Conservation (phyloP, 2,888 invertebrate genomes). For the Eupsilia transversa region DNA sequence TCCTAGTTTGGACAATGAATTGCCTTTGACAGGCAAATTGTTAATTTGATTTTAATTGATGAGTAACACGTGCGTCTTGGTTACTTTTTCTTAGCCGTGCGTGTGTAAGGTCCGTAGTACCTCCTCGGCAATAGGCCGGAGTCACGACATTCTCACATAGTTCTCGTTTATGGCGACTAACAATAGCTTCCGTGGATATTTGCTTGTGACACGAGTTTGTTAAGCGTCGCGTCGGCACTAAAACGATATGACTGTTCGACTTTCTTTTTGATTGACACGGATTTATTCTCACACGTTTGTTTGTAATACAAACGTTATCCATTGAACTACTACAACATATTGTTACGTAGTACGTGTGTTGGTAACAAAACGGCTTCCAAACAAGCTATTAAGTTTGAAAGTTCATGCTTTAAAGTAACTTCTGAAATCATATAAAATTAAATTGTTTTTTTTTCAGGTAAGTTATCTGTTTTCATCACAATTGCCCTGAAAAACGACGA, state of each 20-base stretch:
- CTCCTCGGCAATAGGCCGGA: slow-evolving; percentile 24
- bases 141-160: slow-evolving; percentile 64
- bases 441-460: slow-evolving; percentile 45
- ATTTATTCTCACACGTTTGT: slow-evolving; percentile 21
- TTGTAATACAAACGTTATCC: slow-evolving; percentile 22
- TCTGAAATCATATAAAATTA: neutral
- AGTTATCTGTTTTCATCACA: slow-evolving; percentile 3
- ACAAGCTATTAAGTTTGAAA: neutral
- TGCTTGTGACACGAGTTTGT: slow-evolving; percentile 51
- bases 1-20: slow-evolving; percentile 73
- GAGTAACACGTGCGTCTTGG: slow-evolving; percentile 73
- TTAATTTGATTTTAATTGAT: slow-evolving; percentile 86
- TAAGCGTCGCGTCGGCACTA: slow-evolving; percentile 37
- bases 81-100: slow-evolving; percentile 56
- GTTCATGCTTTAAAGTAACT: no score
- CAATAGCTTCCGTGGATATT: slow-evolving; percentile 49
- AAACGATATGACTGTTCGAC: slow-evolving; percentile 42
- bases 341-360: neutral
- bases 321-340: slow-evolving; percentile 1
- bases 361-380: neutral
- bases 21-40: slow-evolving; percentile 78
- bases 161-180: slow-evolving; percentile 54
- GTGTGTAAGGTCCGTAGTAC: slow-evolving; percentile 34
- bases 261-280: slow-evolving; percentile 52
- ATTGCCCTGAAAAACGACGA: neutral